Percentiles rank a stretch among this genome's conserved stretches.
phyloP scores from a whole-genome alignment of 1,140 invertebrate species.

The Mizuhopecten yessoensis region DNA sequence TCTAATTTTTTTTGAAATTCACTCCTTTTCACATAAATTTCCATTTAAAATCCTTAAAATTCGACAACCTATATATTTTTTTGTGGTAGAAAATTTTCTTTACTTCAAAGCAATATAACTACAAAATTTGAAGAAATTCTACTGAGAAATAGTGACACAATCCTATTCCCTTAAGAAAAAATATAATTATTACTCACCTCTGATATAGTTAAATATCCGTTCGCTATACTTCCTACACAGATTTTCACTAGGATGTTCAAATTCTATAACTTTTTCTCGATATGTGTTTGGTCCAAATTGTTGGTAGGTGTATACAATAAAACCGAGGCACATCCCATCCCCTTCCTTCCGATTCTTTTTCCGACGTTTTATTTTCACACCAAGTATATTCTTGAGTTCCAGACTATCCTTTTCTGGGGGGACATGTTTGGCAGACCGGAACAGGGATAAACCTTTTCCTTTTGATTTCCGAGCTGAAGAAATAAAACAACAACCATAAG shows the following conservation, averaged over 20 bases:
- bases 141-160: too few relatives aligned
- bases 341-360: slow-evolving; percentile 57
- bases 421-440: slow-evolving; percentile 24
- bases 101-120: too few relatives aligned
- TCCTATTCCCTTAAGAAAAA: too few relatives aligned
- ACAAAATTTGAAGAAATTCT: too few relatives aligned
- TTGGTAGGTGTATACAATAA: slow-evolving; percentile 69
- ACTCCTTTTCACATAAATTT: too few relatives aligned
- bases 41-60: too few relatives aligned
- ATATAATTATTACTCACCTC: slow-evolving; percentile 53
- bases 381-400: slow-evolving; percentile 67
- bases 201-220: slow-evolving; percentile 59
- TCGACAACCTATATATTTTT: too few relatives aligned
- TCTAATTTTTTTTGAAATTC: too few relatives aligned
- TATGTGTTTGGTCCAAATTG: slow-evolving; percentile 66
- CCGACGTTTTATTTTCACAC: slow-evolving; percentile 68
- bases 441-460: slow-evolving; percentile 59
- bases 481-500: slow-evolving; percentile 28
- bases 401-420: slow-evolving; percentile 43
- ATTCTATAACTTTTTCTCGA: slow-evolving; percentile 65
- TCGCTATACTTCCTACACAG: slow-evolving; percentile 68
- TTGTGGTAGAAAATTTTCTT: too few relatives aligned
- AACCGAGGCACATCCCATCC: slow-evolving; percentile 71
- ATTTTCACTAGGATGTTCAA: slow-evolving; percentile 77
- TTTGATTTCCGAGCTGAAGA: slow-evolving; percentile 64